phyloP scores from a whole-genome alignment of 2,888 invertebrate species.

The Drosophila atripex region DNA sequence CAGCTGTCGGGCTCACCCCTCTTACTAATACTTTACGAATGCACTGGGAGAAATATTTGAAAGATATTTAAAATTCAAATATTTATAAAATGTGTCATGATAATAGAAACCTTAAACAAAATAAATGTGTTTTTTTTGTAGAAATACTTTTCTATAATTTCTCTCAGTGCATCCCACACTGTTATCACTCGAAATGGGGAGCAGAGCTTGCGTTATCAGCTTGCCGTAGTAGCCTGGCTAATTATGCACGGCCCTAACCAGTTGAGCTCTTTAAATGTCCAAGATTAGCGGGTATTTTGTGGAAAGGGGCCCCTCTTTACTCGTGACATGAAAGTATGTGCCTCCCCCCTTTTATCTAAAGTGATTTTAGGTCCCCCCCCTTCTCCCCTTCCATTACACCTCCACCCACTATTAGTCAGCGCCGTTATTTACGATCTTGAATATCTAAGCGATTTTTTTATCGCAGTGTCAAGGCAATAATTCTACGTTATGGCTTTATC shows the following conservation, averaged over 20 bases:
- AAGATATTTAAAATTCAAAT: no score
- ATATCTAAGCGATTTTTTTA: constrained; percentile 21
- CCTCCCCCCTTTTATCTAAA: not conserved
- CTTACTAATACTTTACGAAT: not conserved
- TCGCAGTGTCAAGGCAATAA: constrained; percentile 30
- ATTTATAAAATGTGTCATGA: not conserved
- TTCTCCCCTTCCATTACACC: no score
- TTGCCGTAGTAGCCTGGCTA: constrained; percentile 32
- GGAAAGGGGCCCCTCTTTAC: not conserved
- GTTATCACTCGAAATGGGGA: not conserved
- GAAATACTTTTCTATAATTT: not conserved
- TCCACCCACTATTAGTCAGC: constrained; percentile 7
- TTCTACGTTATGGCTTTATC: not conserved
- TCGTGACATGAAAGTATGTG: not conserved
- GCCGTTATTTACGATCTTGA: constrained; percentile 18
- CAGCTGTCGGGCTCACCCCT: not conserved
- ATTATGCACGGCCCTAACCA: constrained; percentile 41
- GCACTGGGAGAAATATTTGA: not conserved
- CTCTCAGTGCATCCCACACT: not conserved
- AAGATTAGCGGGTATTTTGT: constrained; percentile 25
- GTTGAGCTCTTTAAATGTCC: constrained; percentile 36
- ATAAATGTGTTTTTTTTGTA: not conserved
- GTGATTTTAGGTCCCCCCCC: constrained; percentile 20
- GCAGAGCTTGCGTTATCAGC: constrained; percentile 24
- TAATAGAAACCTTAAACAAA: not conserved